These are phyloP conservation scores for Leguminivora glycinivorella DNA, from an alignment of 1,140 invertebrate genomes.

Conservation along the genomic window DNA sequence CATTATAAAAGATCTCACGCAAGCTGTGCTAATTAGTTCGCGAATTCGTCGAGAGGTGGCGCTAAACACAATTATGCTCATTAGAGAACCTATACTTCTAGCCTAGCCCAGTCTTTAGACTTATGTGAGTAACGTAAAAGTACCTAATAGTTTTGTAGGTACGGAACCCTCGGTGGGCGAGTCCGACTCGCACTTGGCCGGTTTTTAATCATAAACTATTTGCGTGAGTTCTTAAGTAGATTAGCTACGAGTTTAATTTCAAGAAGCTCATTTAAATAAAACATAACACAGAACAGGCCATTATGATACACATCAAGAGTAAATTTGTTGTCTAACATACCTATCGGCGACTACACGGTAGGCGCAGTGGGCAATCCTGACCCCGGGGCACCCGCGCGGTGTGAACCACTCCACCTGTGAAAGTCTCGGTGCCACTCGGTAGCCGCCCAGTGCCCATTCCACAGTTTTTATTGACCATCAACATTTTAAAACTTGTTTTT, in stretches of 20 bases:
- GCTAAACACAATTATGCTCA: too few species aligned
- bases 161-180: too few species aligned
- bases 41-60: too few species aligned
- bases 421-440: conserved; percentile 55
- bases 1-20: too few species aligned
- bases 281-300: background rate
- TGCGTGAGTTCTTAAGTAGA: background rate
- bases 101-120: too few species aligned
- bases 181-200: too few species aligned
- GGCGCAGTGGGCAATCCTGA: conserved; percentile 35
- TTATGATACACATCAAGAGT: conserved; percentile 13
- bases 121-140: too few species aligned
- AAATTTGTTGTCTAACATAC: conserved; percentile 9
- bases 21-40: too few species aligned
- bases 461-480: conserved; percentile 72
- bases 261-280: background rate
- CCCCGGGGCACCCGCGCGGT: conserved; percentile 47
- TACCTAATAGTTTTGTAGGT: too few species aligned
- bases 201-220: too few species aligned
- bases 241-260: background rate
- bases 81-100: too few species aligned
- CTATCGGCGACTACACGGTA: conserved; percentile 1
- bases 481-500: conserved; percentile 64
- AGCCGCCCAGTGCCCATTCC: conserved; percentile 63
- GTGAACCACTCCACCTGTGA: conserved; percentile 66